Percentiles rank a stretch among this genome's conserved stretches.
These are phyloP conservation scores for Macrosoma leucophasiata DNA, from an alignment of 2,888 invertebrate genomes.

Conservation along the genomic window DNA sequence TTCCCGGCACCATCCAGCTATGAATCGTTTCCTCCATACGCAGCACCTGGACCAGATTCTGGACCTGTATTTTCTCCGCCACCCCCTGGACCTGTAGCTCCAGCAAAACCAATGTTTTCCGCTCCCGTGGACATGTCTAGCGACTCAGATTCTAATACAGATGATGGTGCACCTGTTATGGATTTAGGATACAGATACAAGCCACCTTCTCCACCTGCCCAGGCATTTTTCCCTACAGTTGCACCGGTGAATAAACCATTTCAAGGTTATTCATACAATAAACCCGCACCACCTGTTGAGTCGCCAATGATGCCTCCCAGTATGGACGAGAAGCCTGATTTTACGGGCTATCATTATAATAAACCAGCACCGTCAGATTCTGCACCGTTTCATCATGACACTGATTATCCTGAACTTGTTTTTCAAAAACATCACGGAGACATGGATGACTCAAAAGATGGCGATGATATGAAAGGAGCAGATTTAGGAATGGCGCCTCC, in stretches of 20 bases:
- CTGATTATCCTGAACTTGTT: slow-evolving; percentile 53
- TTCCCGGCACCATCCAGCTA: slow-evolving; percentile 54
- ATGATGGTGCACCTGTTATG: slow-evolving; percentile 34
- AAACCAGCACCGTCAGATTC: slow-evolving; percentile 30
- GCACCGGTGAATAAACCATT: slow-evolving; percentile 48
- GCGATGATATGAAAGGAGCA: slow-evolving; percentile 35
- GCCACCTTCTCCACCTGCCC: slow-evolving; percentile 37
- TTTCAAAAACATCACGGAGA: slow-evolving; percentile 46
- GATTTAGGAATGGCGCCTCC: slow-evolving; percentile 56
- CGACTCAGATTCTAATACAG: slow-evolving; percentile 33
- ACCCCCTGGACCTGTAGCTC: slow-evolving; percentile 12
- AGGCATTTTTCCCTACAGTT: slow-evolving; percentile 41
- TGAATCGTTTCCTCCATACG: slow-evolving; percentile 63
- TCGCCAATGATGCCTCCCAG: slow-evolving; percentile 32
- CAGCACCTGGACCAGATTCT: slow-evolving; percentile 31
- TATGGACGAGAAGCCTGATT: slow-evolving; percentile 33
- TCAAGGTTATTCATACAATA: slow-evolving; percentile 53
- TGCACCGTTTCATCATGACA: slow-evolving; percentile 28
- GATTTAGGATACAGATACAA: slow-evolving; percentile 53
- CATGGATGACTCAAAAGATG: slow-evolving; percentile 34
- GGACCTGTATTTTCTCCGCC: slow-evolving; percentile 23
- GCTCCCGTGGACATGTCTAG: slow-evolving; percentile 34
- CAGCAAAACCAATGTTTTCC: slow-evolving; percentile 29
- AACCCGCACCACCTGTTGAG: slow-evolving; percentile 45
- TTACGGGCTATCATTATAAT: slow-evolving; percentile 45